A percentile compares a stretch with the other conserved stretches of the same genome.
Evolutionary conservation across 2,113 vertebrate species (phyloP).

Genomic region (Tupaia chinensis): DNA sequence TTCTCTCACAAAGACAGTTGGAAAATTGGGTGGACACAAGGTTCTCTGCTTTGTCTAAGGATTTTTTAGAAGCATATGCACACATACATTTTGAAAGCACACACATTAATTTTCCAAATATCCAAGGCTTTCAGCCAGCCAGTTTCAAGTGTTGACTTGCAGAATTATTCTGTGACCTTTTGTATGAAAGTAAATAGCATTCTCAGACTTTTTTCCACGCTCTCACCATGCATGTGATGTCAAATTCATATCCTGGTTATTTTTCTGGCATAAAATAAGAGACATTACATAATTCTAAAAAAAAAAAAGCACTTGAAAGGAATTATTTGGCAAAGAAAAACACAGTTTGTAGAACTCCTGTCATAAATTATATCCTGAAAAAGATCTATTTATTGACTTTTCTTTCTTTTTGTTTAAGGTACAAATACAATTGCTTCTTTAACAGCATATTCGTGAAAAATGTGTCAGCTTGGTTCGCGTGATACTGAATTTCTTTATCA

Average conservation of each 20-base stretch:
- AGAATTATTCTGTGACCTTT: conserved; percentile 69
- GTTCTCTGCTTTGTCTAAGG: conserved; percentile 45
- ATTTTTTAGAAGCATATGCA: conserved; percentile 5
- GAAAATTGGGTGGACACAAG: conserved; percentile 44
- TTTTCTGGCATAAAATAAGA: conserved; percentile 66
- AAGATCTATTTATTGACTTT: conserved; percentile 43
- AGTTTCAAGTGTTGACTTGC: conserved; percentile 2
- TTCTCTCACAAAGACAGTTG: conserved; percentile 21
- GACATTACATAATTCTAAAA: conserved; percentile 65
- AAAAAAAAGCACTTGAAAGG: conserved; percentile 57
- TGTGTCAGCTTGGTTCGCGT: not conserved
- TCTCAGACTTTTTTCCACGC: conserved; percentile 52
- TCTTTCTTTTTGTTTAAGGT: conserved; percentile 38
- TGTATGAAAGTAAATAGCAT: conserved; percentile 54
- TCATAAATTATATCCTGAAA: conserved; percentile 61
- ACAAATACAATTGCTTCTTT: conserved; percentile 52
- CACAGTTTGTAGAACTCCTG: conserved; percentile 40
- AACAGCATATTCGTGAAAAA: conserved; percentile 16
- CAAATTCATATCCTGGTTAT: conserved; percentile 67
- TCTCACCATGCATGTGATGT: conserved; percentile 54
- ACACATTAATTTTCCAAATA: conserved; percentile 65
- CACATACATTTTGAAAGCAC: conserved; percentile 38
- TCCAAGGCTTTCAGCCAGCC: not conserved
- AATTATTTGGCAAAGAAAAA: conserved; percentile 68
- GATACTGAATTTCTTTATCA: conserved; percentile 54